Evolutionary conservation across 2,797 vertebrate genomes (phyloP).

Genomic region (Prunella strophiata): DNA sequence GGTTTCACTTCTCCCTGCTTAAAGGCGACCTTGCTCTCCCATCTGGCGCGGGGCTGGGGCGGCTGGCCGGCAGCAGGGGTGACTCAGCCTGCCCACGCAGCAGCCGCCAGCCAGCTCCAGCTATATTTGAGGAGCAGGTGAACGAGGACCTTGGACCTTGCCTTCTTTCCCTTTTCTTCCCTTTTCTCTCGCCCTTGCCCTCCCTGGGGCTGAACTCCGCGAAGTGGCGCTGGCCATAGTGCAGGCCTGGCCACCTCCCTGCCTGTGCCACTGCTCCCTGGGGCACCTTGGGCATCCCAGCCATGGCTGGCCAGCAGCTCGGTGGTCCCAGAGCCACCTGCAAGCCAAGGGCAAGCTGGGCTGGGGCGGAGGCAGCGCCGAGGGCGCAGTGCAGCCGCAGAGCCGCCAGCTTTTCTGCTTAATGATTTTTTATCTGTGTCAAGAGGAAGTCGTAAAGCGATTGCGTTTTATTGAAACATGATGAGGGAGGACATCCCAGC

Average conservation of each 20-base stretch:
- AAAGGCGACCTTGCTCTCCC: neutral
- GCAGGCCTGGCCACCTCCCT: neutral
- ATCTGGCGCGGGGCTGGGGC: neutral
- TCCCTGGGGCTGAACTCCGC: fast-evolving
- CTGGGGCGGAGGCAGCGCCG: fast-evolving
- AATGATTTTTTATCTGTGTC: slow-evolving; percentile 11
- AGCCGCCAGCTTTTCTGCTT: neutral
- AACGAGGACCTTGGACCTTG: neutral
- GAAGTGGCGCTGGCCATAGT: fast-evolving
- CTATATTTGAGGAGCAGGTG: neutral
- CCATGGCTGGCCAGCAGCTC: fast-evolving
- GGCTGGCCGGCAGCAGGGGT: neutral
- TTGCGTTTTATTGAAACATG: neutral
- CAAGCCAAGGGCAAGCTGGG: neutral
- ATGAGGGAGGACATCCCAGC: neutral
- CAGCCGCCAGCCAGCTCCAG: neutral
- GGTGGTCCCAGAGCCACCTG: neutral
- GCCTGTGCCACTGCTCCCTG: fast-evolving
- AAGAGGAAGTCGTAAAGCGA: neutral
- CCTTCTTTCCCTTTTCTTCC: neutral
- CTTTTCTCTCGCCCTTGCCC: too few species aligned
- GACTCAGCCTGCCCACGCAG: slow-evolving; percentile 31
- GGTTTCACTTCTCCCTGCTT: slow-evolving; percentile 1
- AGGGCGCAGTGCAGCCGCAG: neutral
- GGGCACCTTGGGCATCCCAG: fast-evolving